Evolutionary conservation across 2,797 vertebrate species (phyloP).

Genomic region (Clamator glandarius): DNA sequence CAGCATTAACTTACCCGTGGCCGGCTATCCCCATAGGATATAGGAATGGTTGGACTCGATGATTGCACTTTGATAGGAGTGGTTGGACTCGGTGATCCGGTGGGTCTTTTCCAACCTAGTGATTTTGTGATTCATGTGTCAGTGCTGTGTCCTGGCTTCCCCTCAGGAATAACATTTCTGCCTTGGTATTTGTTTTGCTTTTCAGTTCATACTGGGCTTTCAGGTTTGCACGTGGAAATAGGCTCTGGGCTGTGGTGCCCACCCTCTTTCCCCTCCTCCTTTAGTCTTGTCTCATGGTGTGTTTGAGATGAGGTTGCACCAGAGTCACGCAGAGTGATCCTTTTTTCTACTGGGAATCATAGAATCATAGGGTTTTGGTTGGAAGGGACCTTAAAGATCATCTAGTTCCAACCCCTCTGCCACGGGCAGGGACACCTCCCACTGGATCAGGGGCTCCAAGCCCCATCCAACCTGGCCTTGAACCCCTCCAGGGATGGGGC

Average conservation of each 20-base stretch:
- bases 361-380: no score
- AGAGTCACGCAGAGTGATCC: rapidly evolving
- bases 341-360: neutral
- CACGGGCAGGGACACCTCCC: no score
- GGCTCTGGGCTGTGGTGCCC: neutral
- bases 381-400: no score
- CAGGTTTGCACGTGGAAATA: neutral
- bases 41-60: no score
- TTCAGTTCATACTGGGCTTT: neutral
- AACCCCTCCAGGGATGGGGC: no score
- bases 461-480: no score
- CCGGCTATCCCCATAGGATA: neutral
- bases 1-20: neutral
- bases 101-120: no score
- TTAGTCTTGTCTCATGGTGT: rapidly evolving
- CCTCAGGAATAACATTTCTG: neutral
- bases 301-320: neutral
- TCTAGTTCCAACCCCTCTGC: no score
- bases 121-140: no score
- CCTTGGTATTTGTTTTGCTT: neutral
- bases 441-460: no score
- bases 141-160: neutral
- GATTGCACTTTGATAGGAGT: no score
- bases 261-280: neutral
- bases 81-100: no score